Conservation (phyloP, 1,140 invertebrate species). For the Acromyrmex charruanus region DNA sequence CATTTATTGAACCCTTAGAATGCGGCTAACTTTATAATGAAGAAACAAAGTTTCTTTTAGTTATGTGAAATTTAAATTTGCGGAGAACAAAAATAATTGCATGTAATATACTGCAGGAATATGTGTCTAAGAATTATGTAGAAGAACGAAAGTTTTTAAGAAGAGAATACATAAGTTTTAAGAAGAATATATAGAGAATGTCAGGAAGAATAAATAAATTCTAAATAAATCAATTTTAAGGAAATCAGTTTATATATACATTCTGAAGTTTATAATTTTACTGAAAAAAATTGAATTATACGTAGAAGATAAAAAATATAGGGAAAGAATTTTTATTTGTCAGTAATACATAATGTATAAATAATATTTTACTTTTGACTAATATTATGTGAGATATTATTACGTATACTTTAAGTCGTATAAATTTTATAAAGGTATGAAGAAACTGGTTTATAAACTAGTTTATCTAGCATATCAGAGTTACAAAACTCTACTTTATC, state of each 20-base stretch:
- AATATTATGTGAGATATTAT: neutral
- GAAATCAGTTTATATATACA: neutral
- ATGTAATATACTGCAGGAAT: neutral
- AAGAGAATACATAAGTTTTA: too few relatives aligned
- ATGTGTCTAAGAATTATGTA: neutral
- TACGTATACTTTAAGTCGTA: neutral
- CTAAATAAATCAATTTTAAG: neutral
- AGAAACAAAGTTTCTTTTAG: neutral
- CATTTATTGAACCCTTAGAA: neutral
- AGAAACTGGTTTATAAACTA: slow-evolving; percentile 3
- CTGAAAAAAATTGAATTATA: neutral
- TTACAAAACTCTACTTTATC: slow-evolving; percentile 54
- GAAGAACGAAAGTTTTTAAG: neutral
- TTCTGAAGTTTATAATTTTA: slow-evolving; percentile 3
- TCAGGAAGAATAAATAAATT: neutral
- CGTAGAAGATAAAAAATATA: neutral
- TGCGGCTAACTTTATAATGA: neutral
- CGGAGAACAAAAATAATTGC: neutral
- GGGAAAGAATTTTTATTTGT: neutral
- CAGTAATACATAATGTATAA: neutral
- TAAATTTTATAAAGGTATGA: neutral
- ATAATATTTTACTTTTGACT: neutral
- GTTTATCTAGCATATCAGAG: neutral
- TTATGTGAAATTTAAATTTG: neutral
- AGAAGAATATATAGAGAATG: neutral